A percentile compares a stretch with the other conserved stretches of the same genome.
phyloP scores from a whole-genome alignment of 2,888 invertebrate species.

The Scelioninae gen. 1 region DNA sequence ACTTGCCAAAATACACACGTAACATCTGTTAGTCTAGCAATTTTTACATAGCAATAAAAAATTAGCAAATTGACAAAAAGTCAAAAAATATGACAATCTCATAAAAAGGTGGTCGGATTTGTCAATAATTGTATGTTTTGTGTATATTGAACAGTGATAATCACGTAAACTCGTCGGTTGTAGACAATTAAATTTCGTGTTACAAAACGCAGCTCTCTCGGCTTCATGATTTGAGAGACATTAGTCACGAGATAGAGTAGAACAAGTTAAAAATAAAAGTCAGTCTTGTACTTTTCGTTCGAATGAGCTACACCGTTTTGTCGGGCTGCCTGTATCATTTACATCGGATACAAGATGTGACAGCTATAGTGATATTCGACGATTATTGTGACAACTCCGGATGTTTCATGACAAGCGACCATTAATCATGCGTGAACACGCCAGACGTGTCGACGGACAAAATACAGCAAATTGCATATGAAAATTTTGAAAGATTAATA shows the following conservation, averaged over 20 bases:
- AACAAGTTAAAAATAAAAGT: slow-evolving; percentile 59
- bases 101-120: neutral
- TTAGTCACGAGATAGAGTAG: slow-evolving; percentile 46
- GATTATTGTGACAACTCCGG: slow-evolving; percentile 62
- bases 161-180: slow-evolving; percentile 24
- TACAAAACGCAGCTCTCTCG: slow-evolving; percentile 24
- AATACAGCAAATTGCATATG: slow-evolving; percentile 43
- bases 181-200: slow-evolving; percentile 33
- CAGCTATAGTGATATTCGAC: slow-evolving; percentile 59
- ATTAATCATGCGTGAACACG: slow-evolving; percentile 60
- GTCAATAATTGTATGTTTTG: slow-evolving; percentile 8
- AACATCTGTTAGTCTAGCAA: slow-evolving; percentile 19
- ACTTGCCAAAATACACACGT: slow-evolving; percentile 20
- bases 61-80: no score
- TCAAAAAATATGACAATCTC: no score
- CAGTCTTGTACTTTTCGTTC: slow-evolving; percentile 42
- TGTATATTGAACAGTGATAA: slow-evolving; percentile 24
- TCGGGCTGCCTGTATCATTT: slow-evolving; percentile 51
- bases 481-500: slow-evolving; percentile 36
- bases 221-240: slow-evolving; percentile 36
- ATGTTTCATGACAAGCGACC: slow-evolving; percentile 43
- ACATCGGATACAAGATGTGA: slow-evolving; percentile 55
- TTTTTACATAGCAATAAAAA: neutral
- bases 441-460: slow-evolving; percentile 52
- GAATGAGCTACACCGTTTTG: slow-evolving; percentile 46